phyloP scores from a whole-genome alignment of 2,113 vertebrate genomes.

The Sus scrofa region T2T-Sscrofa CM000820.6:7224001-7224500 shows the following conservation, averaged over 20 bases:
- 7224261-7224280: background rate
- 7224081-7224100: background rate
- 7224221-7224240: background rate
- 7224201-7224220: background rate
- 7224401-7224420: background rate
- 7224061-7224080: background rate
- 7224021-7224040: background rate
- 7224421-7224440: background rate
- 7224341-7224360: background rate
- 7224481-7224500: background rate
- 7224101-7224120: conserved; percentile 58
- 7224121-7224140: conserved; percentile 3
- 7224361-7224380: background rate
- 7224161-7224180: conserved; percentile 10
- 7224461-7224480: background rate
- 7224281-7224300: background rate
- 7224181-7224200: background rate
- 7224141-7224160: background rate
- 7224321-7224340: background rate
- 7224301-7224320: background rate
- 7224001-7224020: background rate
- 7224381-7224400: background rate
- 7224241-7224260: background rate
- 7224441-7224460: background rate
- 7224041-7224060: background rate